Base-by-base conservation (phyloP, 2,797 vertebrate species). In the Erpetoichthys calabaricus region DNA sequence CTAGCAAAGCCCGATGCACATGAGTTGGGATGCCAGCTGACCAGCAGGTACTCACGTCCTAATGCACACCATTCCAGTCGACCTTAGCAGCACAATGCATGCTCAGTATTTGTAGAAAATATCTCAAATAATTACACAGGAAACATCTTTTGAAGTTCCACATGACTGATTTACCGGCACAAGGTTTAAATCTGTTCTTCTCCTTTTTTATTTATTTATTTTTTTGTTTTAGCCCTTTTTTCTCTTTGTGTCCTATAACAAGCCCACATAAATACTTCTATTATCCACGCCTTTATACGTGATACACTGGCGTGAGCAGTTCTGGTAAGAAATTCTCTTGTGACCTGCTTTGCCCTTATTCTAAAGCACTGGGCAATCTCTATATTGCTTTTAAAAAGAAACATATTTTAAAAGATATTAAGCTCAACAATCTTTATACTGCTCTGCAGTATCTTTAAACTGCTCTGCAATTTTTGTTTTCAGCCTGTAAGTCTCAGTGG, bases 391-490 rank as follows among this genome's bases (percentile, higher is more conserved):
- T 59, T 54, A 41, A 5, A 42, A 54, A 41, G 44, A 54, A 54
- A 54, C 75, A 63, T 72, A 67, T 79, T 65, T 65, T 72, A 66
- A 70, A 85, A 77, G 77, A 76, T 76, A 71, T 53, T 45, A 73
- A 75, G 67, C 72, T 76, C 76, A 73, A 70, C 74, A 76, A 67
- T 78, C 80, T 84, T 84, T 83, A 78, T 75, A 62, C 77, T 77
- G 58, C 61, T 61, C 75, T 81, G 75, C 25, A 25, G 25, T 25
- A 25, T 25, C 25, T 25, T 25, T 76, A 75, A 82, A 75, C 3
- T 1, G 66, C 60, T 60, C 70, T 70, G 77, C 80, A 79, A 76
- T 86, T 85, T 81, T 80, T 84, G 75, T 85, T 85, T 51, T 83
- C 83, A 81, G 73, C 81, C 77, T 78, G 66, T 44, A 64, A 56